Percentiles rank a stretch among this genome's conserved stretches.
Evolutionary conservation across 2,888 invertebrate species (phyloP).

Genomic region (Tortricodes alternella): DNA sequence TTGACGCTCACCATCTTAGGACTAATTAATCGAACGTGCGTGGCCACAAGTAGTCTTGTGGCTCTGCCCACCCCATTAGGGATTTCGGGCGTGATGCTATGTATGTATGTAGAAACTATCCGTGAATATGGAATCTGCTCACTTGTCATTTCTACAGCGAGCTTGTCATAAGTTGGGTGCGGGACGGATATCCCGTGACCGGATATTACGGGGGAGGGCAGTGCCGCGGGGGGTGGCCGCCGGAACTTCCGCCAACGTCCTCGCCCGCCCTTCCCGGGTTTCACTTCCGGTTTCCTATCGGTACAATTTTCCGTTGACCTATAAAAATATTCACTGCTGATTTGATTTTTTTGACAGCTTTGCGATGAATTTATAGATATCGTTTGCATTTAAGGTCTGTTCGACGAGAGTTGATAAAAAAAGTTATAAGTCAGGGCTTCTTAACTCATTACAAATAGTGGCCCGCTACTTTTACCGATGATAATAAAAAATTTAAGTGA

Average conservation of each 20-base stretch:
- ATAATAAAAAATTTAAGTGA: too few species aligned
- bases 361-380: background rate
- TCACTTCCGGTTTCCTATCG: constrained; percentile 56
- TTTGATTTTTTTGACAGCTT: background rate
- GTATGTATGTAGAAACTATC: too few species aligned
- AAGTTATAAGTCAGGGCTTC: too few species aligned
- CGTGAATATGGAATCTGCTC: background rate
- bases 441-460: too few species aligned
- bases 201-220: constrained; percentile 45
- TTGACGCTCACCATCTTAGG: too few species aligned
- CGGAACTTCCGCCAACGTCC: constrained; percentile 55
- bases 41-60: too few species aligned
- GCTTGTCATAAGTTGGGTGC: constrained; percentile 48
- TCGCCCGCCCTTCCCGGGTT: constrained; percentile 58
- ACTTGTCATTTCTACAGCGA: constrained; percentile 6
- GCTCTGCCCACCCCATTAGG: too few species aligned
- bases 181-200: constrained; percentile 62
- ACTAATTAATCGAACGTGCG: too few species aligned
- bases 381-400: background rate
- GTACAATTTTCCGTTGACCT: constrained; percentile 39
- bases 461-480: too few species aligned
- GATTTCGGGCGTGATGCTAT: too few species aligned
- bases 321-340: constrained; percentile 13
- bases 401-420: too few species aligned
- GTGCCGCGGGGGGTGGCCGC: constrained; percentile 38